A percentile compares a stretch with the other conserved stretches of the same genome.
Evolutionary conservation across 2,113 vertebrate genomes (phyloP).

Genomic region (Edolisoma coerulescens): DNA sequence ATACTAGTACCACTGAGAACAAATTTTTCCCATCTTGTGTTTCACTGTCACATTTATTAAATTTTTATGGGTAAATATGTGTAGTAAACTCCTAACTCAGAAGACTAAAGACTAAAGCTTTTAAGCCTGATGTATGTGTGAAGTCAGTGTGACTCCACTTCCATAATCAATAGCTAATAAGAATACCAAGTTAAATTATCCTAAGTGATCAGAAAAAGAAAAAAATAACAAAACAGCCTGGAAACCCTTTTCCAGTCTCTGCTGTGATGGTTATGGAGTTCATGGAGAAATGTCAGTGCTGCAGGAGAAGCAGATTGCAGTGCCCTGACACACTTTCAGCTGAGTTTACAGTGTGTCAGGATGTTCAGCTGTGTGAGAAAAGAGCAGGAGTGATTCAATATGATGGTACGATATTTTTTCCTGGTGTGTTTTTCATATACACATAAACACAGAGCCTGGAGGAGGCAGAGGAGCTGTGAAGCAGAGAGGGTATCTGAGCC

Average conservation of each 20-base stretch:
- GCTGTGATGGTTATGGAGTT: neutral
- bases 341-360: constrained; percentile 30
- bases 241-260: neutral
- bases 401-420: neutral
- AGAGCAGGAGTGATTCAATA: constrained; percentile 21
- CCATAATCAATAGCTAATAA: neutral
- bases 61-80: neutral
- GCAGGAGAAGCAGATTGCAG: constrained; percentile 19
- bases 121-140: neutral
- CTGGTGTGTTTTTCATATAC: neutral
- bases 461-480: neutral
- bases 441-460: neutral
- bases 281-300: neutral
- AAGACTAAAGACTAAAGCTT: neutral
- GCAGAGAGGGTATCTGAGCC: neutral
- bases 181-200: neutral
- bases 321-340: constrained; percentile 6
- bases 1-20: neutral
- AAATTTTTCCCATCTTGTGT: neutral
- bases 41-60: neutral
- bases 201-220: neutral
- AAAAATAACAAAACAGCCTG: neutral
- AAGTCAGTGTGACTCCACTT: neutral
- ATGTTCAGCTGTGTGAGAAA: constrained; percentile 4
- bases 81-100: neutral